phyloP scores from a whole-genome alignment of 2,797 vertebrate species.

The Poeciliopsis infans region DNA sequence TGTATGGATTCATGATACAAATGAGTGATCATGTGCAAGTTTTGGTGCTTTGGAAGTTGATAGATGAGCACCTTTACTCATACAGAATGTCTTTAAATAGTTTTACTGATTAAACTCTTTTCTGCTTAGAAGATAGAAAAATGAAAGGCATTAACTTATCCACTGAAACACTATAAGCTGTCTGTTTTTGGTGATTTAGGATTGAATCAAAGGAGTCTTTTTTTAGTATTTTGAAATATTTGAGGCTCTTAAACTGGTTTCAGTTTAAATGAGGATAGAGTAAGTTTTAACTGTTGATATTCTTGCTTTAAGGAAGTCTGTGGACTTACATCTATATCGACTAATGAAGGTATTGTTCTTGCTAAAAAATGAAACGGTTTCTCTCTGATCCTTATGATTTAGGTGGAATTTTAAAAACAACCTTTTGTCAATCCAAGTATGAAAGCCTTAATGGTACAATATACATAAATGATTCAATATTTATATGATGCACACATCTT shows the following conservation, averaged over 20 bases:
- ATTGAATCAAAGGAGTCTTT: background rate
- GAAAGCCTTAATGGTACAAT: background rate
- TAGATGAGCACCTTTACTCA: slow-evolving; percentile 2
- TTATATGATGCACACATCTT: background rate
- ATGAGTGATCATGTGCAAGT: slow-evolving; percentile 24
- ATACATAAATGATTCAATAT: background rate
- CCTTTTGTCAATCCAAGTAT: background rate
- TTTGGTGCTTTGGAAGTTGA: slow-evolving; percentile 1
- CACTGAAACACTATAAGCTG: background rate
- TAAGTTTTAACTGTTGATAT: slow-evolving; percentile 9
- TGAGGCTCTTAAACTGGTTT: background rate
- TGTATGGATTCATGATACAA: slow-evolving; percentile 24
- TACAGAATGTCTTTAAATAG: background rate
- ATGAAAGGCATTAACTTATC: background rate
- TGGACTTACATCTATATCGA: background rate
- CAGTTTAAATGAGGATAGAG: background rate
- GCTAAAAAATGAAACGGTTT: background rate
- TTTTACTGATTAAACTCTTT: slow-evolving; percentile 1
- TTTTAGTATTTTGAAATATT: background rate
- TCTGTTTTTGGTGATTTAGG: background rate
- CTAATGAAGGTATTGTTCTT: background rate
- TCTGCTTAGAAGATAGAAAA: background rate
- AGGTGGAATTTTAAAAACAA: background rate
- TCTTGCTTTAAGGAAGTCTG: background rate
- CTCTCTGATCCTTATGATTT: background rate